Evolutionary conservation across 2,888 invertebrate species (phyloP).

Genomic region (Ctena decussata): DNA sequence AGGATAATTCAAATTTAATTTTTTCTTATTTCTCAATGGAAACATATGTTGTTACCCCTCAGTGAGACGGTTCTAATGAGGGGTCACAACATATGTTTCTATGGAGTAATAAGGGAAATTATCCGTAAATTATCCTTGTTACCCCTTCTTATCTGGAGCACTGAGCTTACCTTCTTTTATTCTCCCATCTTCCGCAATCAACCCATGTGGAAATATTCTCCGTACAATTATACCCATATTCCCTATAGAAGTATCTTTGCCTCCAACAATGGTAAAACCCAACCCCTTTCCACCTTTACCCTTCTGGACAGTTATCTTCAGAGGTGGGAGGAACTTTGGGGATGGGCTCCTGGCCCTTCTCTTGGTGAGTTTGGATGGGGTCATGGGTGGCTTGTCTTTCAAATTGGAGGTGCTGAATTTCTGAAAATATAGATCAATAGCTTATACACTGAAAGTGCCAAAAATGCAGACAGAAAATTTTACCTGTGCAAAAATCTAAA

Average conservation of each 20-base stretch:
- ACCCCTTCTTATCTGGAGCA: too few relatives aligned
- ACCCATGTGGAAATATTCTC: slow-evolving; percentile 94
- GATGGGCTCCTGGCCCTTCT: slow-evolving; percentile 50
- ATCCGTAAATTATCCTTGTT: too few relatives aligned
- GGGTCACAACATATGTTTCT: too few relatives aligned
- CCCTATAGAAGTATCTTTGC: slow-evolving; percentile 95
- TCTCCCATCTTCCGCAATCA: slow-evolving; percentile 94
- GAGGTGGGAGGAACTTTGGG: slow-evolving; percentile 52
- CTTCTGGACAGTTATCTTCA: slow-evolving; percentile 91
- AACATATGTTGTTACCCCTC: too few relatives aligned
- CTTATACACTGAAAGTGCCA: too few relatives aligned
- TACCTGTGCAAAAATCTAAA: too few relatives aligned
- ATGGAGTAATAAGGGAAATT: too few relatives aligned
- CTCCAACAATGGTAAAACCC: slow-evolving; percentile 96
- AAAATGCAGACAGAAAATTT: too few relatives aligned
- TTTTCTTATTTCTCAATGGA: too few relatives aligned
- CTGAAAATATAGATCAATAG: slow-evolving; percentile 36
- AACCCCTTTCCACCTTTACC: slow-evolving; percentile 94
- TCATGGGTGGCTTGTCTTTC: slow-evolving; percentile 50
- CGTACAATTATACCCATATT: slow-evolving; percentile 96
- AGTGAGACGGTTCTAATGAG: too few relatives aligned
- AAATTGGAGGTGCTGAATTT: slow-evolving; percentile 50
- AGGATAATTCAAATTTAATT: too few relatives aligned
- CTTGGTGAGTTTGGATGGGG: slow-evolving; percentile 34
- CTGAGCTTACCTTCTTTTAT: slow-evolving; percentile 92